Conservation (phyloP, 2,113 vertebrate species). For the Oreocharis arfaki region DNA sequence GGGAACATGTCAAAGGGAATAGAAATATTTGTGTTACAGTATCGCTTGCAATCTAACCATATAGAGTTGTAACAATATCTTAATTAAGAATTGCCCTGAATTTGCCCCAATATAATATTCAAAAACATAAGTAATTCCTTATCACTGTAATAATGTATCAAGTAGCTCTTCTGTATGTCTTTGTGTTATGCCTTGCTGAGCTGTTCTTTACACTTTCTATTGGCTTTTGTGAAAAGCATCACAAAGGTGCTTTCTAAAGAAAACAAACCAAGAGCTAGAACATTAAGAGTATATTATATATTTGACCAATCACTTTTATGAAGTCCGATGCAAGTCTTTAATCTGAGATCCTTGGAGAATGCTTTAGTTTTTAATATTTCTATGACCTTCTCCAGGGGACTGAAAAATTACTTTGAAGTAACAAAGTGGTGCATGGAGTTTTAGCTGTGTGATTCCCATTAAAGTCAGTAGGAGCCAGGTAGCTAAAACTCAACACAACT, state of each 20-base stretch:
- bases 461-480: slow-evolving; percentile 76
- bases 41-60: neutral
- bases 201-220: neutral
- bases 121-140: neutral
- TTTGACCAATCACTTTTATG: slow-evolving; percentile 77
- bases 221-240: slow-evolving; percentile 47
- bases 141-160: neutral
- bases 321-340: slow-evolving; percentile 73
- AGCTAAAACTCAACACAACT: slow-evolving; percentile 73
- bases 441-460: slow-evolving; percentile 80
- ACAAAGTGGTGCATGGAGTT: slow-evolving; percentile 76
- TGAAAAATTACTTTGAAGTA: slow-evolving; percentile 79
- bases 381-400: slow-evolving; percentile 75
- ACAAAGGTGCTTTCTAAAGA: slow-evolving; percentile 69
- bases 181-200: neutral
- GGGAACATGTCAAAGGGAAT: neutral
- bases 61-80: neutral
- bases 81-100: neutral
- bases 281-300: slow-evolving; percentile 70
- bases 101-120: neutral
- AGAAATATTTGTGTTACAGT: neutral
- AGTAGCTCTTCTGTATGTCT: neutral
- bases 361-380: slow-evolving; percentile 80
- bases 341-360: slow-evolving; percentile 76
- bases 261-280: slow-evolving; percentile 69